Percentiles rank a stretch among this genome's conserved stretches.
Conservation (phyloP, 37 sponge, comb jelly and placozoan species). For the Cladorhizidae sp. region DNA sequence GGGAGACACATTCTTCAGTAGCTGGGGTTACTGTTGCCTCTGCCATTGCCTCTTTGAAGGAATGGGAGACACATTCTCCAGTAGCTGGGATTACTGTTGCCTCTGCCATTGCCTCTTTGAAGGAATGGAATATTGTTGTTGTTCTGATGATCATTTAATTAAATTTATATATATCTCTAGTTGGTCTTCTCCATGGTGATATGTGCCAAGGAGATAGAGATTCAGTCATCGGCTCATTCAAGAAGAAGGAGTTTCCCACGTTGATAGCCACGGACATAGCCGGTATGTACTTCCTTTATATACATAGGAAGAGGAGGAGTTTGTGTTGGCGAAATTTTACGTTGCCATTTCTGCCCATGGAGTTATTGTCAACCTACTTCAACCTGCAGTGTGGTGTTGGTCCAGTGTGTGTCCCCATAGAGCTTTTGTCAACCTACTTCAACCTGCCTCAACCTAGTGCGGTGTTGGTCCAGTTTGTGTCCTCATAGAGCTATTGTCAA, state of each 20-base stretch:
- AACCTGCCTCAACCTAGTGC: too few relatives aligned
- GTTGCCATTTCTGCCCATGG: background rate
- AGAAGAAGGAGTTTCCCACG: slow-evolving; percentile 80
- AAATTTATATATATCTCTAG: slow-evolving; percentile 8
- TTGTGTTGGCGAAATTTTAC: background rate
- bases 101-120: too few relatives aligned
- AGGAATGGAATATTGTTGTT: too few relatives aligned
- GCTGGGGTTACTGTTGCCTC: too few relatives aligned
- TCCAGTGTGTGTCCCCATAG: background rate
- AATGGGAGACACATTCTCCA: too few relatives aligned
- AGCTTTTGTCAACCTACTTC: too few relatives aligned
- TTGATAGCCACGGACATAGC: slow-evolving; percentile 97
- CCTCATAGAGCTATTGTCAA: too few relatives aligned
- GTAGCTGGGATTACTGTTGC: too few relatives aligned
- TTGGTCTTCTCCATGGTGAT: slow-evolving; percentile 97
- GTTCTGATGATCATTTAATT: background rate
- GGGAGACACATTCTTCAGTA: too few relatives aligned
- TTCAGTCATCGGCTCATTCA: slow-evolving; percentile 82
- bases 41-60: too few relatives aligned
- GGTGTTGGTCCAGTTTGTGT: too few relatives aligned
- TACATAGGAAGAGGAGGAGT: background rate
- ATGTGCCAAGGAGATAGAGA: slow-evolving; percentile 92
- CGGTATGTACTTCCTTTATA: slow-evolving; percentile 48
- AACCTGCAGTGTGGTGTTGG: background rate
- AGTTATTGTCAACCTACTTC: too few relatives aligned